phyloP scores from a whole-genome alignment of 2,113 vertebrate genomes.

The Ornithorhynchus anatinus region DNA sequence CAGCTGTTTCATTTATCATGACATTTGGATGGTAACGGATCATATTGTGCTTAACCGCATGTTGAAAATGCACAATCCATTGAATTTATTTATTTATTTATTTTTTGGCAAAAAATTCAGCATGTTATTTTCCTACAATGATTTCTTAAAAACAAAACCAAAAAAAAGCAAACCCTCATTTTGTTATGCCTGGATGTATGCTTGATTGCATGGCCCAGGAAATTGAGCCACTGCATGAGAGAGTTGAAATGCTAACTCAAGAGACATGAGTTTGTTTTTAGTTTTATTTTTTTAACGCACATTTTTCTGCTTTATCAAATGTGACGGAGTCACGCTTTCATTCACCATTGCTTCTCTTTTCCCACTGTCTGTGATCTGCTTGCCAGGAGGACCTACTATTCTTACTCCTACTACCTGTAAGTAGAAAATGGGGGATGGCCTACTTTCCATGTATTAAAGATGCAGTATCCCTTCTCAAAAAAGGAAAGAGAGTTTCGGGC shows the following conservation, averaged over 20 bases:
- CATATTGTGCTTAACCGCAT: constrained; percentile 75
- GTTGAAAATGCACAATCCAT: constrained; percentile 69
- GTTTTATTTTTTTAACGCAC: constrained; percentile 73
- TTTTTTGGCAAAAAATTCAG: constrained; percentile 71
- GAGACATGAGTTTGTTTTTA: constrained; percentile 67
- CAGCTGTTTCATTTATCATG: constrained; percentile 75
- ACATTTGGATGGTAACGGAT: constrained; percentile 66
- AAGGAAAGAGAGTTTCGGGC: constrained; percentile 51
- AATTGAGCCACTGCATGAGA: constrained; percentile 79
- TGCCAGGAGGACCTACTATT: constrained; percentile 99
- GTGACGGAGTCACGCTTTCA: constrained; percentile 91
- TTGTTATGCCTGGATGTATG: constrained; percentile 70
- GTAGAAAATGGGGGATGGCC: constrained; percentile 90
- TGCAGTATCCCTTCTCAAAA: constrained; percentile 99
- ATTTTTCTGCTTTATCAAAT: constrained; percentile 90
- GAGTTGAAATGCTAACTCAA: constrained; percentile 76
- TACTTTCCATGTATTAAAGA: constrained; percentile 87
- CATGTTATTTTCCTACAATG: constrained; percentile 76
- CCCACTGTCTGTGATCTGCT: constrained; percentile 99
- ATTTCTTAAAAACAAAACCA: constrained; percentile 65
- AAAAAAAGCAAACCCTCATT: no score
- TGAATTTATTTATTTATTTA: constrained; percentile 71
- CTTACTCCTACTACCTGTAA: constrained; percentile 99
- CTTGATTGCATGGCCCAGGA: constrained; percentile 83
- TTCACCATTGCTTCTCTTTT: constrained; percentile 97